Conservation (phyloP, 2,888 invertebrate species). For the Mesoligia furuncula region DNA sequence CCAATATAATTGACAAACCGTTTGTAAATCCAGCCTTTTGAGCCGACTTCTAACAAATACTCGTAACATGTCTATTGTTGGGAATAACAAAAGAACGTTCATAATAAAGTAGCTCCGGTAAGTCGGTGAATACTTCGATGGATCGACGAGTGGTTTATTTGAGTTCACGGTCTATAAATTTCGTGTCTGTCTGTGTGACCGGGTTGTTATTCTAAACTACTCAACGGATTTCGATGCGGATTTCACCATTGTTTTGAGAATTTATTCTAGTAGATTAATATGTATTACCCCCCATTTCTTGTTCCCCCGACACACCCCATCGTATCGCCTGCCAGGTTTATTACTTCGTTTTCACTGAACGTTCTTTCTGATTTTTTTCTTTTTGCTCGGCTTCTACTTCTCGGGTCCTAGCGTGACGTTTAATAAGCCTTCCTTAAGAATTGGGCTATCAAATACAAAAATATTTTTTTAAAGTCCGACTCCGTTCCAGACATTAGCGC, state of each 20-base stretch:
- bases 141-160: slow-evolving; percentile 6
- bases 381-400: too few relatives aligned
- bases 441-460: too few relatives aligned
- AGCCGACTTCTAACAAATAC: slow-evolving; percentile 23
- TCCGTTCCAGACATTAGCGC: too few relatives aligned
- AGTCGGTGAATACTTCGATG: slow-evolving; percentile 30
- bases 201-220: background rate
- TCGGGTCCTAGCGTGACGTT: too few relatives aligned
- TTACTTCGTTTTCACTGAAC: too few relatives aligned
- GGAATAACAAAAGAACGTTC: slow-evolving; percentile 34
- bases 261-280: too few relatives aligned
- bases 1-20: slow-evolving; percentile 41
- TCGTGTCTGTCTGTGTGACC: background rate
- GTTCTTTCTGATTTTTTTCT: too few relatives aligned
- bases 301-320: too few relatives aligned
- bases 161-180: slow-evolving; percentile 1
- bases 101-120: slow-evolving; percentile 8
- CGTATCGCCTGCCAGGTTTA: too few relatives aligned
- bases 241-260: background rate
- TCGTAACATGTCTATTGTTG: slow-evolving; percentile 34
- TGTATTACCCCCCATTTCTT: background rate
- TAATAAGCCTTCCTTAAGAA: too few relatives aligned
- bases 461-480: too few relatives aligned
- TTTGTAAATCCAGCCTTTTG: slow-evolving; percentile 31
- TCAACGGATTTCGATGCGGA: background rate